These are phyloP conservation scores for Lepidothrix coronata DNA, from an alignment of 2,113 vertebrate genomes.

Conservation along the genomic window DNA sequence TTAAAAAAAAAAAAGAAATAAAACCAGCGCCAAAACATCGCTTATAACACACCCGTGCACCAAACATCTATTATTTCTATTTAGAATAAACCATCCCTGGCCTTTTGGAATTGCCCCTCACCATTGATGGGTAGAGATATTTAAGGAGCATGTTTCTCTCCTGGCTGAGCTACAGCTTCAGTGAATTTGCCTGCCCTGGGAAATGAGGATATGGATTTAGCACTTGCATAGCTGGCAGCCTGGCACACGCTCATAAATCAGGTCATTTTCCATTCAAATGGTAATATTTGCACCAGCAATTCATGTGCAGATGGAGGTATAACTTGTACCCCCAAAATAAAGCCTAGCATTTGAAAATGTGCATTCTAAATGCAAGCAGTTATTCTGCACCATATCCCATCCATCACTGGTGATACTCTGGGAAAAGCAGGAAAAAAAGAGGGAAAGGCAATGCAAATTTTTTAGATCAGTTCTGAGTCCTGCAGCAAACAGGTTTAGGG, in stretches of 20 bases:
- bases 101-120: not conserved
- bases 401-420: not conserved
- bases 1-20: not conserved
- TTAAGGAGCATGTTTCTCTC: not conserved
- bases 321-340: slow-evolving; percentile 27
- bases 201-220: not conserved
- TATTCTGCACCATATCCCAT: not conserved
- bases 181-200: not conserved
- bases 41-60: not conserved
- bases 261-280: slow-evolving; percentile 30
- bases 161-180: not conserved
- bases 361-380: not conserved
- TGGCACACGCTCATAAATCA: slow-evolving; percentile 6
- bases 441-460: not conserved
- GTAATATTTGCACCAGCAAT: slow-evolving; percentile 48
- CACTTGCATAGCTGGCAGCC: not conserved
- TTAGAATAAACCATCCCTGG: not conserved
- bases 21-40: not conserved
- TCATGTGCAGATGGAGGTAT: slow-evolving; percentile 45
- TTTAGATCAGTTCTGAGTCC: not conserved
- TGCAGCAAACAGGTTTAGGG: not conserved
- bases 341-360: not conserved
- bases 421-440: not conserved
- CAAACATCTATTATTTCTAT: not conserved
- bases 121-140: not conserved